Base-by-base conservation (phyloP, 1,140 invertebrate species). In the Ptiloglossa arizonensis region DNA sequence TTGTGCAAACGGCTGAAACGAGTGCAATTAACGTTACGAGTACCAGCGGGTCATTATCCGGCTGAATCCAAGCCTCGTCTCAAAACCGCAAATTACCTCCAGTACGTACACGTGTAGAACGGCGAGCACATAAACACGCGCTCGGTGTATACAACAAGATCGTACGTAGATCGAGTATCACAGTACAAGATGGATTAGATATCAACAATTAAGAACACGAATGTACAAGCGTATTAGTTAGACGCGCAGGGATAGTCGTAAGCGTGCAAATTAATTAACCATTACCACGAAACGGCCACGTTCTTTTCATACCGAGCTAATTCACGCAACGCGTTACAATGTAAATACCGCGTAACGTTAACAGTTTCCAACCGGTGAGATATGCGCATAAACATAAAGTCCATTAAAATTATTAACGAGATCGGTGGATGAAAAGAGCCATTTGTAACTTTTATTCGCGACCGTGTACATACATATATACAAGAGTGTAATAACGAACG, bases 21-120 rank as follows among this genome's bases (percentile, higher is more conserved):
- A 70, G 76, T 80, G 81, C 67, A 84, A 84, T 84, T 84, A 83
- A 83, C 76, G 50, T 82, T 83, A 82, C 48, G 52, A 83, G 67
- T 70, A 35, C 32, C 74, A 66, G 54, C 71, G 44, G 81, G 81
- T 83, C 62, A 77, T 80, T 84, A 83, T 84, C 70, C 81, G 67
- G 79, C 64, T 80, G 66, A 67, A 69, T 59, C 44, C 41, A 52
- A n/a, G 46, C 44, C 70, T 69, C 82, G 77, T 83, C 81, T 83
- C 82, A 70, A 66, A 83, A 84, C 22, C 60, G 76, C 66, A 78
- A 54, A 56, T 69, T 70, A 44, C 50, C 66, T 46, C 24, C 63
- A 46, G 15, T 32, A 29, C 38, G 15, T 22, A 73, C 41, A 69
- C 41, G 38, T 63, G 72, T 41, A 22, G 35, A 24, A 11, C 8